Evolutionary conservation across 2,888 invertebrate genomes (phyloP).

Genomic region (Meganola albula): DNA sequence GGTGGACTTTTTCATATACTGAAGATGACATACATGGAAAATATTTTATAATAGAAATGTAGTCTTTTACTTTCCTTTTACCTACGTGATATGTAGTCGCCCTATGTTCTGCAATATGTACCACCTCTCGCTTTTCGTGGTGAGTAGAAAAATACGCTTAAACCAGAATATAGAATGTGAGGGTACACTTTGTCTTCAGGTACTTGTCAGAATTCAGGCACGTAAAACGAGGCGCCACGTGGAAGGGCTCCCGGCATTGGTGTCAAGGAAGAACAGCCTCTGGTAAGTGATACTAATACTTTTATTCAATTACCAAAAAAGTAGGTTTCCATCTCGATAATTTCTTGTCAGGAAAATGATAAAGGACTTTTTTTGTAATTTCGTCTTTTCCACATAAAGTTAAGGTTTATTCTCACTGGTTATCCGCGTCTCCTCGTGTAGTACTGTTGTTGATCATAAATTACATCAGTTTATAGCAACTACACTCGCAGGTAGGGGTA

Average conservation of each 20-base stretch:
- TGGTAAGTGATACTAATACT: slow-evolving; percentile 49
- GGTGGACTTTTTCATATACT: slow-evolving; percentile 6
- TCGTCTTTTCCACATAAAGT: no score
- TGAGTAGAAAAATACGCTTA: no score
- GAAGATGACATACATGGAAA: not conserved
- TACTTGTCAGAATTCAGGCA: slow-evolving; percentile 98
- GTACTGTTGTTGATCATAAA: slow-evolving; percentile 20
- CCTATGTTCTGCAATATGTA: not conserved
- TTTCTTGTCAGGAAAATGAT: no score
- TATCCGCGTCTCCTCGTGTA: slow-evolving; percentile 6
- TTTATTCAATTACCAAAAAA: no score
- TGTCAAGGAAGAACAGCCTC: slow-evolving; percentile 87
- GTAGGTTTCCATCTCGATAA: no score
- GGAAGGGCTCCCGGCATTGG: slow-evolving; percentile 90
- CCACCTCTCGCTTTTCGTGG: not conserved
- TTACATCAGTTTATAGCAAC: slow-evolving; percentile 15
- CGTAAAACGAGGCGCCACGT: slow-evolving; percentile 97
- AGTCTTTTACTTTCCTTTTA: no score
- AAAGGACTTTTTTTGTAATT: no score
- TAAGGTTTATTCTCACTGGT: slow-evolving; percentile 4
- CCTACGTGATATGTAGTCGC: not conserved
- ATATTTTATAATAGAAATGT: no score
- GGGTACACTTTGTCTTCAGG: slow-evolving; percentile 45
- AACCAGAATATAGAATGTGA: not conserved
- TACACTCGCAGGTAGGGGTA: slow-evolving; percentile 14